These are phyloP conservation scores for Poeciliopsis infans DNA, from an alignment of 2,797 vertebrate genomes.

Conservation along the genomic window DNA sequence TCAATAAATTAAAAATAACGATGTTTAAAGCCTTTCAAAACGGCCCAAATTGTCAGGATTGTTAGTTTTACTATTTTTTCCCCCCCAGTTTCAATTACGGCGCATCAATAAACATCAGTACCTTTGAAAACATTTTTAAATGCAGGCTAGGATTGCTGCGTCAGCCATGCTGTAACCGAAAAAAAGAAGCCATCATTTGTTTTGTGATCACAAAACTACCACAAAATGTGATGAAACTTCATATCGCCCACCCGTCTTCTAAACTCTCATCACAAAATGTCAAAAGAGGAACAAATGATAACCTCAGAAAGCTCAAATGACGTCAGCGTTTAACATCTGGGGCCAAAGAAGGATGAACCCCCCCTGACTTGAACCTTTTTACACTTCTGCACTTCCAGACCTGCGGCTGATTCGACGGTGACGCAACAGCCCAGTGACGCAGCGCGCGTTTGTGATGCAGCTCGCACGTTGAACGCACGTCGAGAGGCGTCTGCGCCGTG, in stretches of 20 bases:
- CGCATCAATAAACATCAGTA: too few species aligned
- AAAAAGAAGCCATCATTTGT: not conserved
- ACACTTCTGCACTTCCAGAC: not conserved
- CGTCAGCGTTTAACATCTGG: not conserved
- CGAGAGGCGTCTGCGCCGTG: slow-evolving; percentile 2
- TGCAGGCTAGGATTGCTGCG: too few species aligned
- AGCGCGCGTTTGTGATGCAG: not conserved
- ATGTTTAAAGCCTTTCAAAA: too few species aligned
- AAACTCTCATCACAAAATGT: not conserved
- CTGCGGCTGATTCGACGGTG: not conserved
- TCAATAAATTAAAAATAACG: too few species aligned
- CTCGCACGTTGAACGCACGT: not conserved
- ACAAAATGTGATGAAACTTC: too few species aligned
- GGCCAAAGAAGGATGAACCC: not conserved
- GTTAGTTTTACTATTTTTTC: too few species aligned
- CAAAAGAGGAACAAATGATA: not conserved
- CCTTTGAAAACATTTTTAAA: too few species aligned
- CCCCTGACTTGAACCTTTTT: not conserved
- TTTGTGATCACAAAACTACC: too few species aligned
- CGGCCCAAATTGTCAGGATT: too few species aligned
- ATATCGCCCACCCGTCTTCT: too few species aligned
- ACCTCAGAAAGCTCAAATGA: not conserved
- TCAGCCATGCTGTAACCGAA: too few species aligned
- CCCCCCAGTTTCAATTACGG: too few species aligned
- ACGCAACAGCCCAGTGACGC: not conserved